Evolutionary conservation across 2,113 vertebrate genomes (phyloP).

Genomic region (Muscicapa adusta): DNA sequence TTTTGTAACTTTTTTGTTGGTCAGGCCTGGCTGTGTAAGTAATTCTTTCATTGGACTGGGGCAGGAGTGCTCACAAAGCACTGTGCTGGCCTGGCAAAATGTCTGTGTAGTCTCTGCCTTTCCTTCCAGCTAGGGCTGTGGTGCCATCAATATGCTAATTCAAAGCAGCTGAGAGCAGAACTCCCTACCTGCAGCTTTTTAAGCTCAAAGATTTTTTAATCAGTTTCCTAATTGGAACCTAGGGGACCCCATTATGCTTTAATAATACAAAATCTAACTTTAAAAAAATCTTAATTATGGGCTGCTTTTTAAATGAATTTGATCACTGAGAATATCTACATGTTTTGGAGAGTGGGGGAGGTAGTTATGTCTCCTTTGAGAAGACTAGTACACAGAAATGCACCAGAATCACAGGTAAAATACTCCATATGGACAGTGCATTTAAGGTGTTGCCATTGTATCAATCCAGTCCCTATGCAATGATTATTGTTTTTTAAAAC

Average conservation of each 20-base stretch:
- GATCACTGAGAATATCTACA: conserved; percentile 16
- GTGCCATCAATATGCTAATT: conserved; percentile 59
- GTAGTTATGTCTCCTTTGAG: background rate
- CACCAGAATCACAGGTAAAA: background rate
- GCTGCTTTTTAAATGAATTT: conserved; percentile 62
- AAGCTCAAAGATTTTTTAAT: conserved; percentile 65
- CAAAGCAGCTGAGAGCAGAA: conserved; percentile 38
- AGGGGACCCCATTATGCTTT: conserved; percentile 64
- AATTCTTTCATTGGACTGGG: background rate
- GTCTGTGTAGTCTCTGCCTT: background rate
- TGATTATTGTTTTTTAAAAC: background rate
- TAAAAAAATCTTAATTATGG: conserved; percentile 64
- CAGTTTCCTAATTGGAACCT: conserved; percentile 68
- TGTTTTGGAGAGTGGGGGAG: background rate
- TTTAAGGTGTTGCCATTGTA: background rate
- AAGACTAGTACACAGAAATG: background rate
- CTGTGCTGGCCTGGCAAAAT: background rate
- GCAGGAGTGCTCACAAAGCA: background rate
- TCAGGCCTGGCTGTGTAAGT: background rate
- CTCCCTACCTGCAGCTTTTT: conserved; percentile 57
- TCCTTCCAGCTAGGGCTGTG: background rate
- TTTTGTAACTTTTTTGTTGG: background rate
- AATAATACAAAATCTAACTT: conserved; percentile 72
- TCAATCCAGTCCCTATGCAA: background rate
- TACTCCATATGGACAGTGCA: background rate